phyloP scores from a whole-genome alignment of 2,888 invertebrate genomes.

The Parascotia fuliginaria region DNA sequence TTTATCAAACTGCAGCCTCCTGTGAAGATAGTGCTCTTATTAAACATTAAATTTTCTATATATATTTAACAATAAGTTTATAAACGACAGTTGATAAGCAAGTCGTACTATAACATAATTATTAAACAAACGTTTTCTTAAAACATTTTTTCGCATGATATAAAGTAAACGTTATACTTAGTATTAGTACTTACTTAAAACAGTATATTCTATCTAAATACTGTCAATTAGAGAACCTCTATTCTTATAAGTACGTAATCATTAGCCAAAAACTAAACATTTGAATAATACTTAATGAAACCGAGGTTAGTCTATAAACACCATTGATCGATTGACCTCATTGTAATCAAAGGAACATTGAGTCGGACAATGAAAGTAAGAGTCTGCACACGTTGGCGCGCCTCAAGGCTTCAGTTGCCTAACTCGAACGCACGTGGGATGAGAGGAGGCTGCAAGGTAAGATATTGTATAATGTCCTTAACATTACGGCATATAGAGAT shows the following conservation, averaged over 20 bases:
- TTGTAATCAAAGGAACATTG: constrained; percentile 67
- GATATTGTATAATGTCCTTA: constrained; percentile 41
- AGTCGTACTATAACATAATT: too few species aligned
- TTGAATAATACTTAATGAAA: neutral
- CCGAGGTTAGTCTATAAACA: constrained; percentile 33
- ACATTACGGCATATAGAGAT: constrained; percentile 26
- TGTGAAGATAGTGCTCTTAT: too few species aligned
- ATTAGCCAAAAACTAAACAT: neutral
- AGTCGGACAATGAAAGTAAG: constrained; percentile 78
- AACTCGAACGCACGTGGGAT: constrained; percentile 71
- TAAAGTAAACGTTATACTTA: too few species aligned
- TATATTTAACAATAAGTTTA: too few species aligned
- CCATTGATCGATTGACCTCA: constrained; percentile 54
- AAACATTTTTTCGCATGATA: too few species aligned
- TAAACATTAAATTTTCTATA: too few species aligned
- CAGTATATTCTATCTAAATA: neutral
- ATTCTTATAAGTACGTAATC: neutral
- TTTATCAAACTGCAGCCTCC: too few species aligned
- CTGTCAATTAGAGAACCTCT: neutral
- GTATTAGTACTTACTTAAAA: too few species aligned
- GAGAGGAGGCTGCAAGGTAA: constrained; percentile 64
- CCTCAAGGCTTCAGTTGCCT: constrained; percentile 73
- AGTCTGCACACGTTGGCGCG: constrained; percentile 68
- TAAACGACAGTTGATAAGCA: too few species aligned
- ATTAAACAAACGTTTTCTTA: too few species aligned